These are phyloP conservation scores for Norana najaformis DNA, from an alignment of 2,888 invertebrate genomes.

Conservation along the genomic window DNA sequence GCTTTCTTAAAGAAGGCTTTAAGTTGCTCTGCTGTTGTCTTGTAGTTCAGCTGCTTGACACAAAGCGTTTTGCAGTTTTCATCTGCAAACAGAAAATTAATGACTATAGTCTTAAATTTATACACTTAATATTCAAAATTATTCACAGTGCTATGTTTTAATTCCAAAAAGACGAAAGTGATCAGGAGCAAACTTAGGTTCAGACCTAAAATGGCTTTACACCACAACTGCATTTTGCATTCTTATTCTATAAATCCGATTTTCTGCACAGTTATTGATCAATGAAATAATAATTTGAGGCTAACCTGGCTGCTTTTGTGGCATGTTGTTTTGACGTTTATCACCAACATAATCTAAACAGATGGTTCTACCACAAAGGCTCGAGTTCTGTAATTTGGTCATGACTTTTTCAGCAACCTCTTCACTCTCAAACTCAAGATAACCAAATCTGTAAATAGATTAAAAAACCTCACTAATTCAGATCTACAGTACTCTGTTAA, in stretches of 20 bases:
- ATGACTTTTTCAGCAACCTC: constrained; percentile 28
- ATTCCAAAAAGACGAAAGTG: neutral
- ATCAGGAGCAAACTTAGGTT: neutral
- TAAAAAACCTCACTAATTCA: neutral
- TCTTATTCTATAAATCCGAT: neutral
- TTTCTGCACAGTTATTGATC: too few relatives aligned
- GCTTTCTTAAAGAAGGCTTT: constrained; percentile 17
- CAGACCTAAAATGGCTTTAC: neutral
- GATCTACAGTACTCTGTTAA: neutral
- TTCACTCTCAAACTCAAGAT: constrained; percentile 30
- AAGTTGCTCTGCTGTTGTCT: neutral
- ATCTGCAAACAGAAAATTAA: neutral
- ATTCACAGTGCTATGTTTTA: neutral
- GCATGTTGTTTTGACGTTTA: constrained; percentile 8
- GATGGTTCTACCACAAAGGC: neutral
- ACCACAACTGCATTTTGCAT: neutral
- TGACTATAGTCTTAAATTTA: too few relatives aligned
- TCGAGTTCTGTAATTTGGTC: constrained; percentile 23
- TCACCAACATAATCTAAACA: constrained; percentile 26
- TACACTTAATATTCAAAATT: neutral
- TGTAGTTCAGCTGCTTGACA: constrained; percentile 1
- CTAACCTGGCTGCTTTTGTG: neutral
- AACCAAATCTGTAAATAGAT: constrained; percentile 2
- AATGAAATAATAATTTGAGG: neutral
- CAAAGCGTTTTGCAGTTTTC: constrained; percentile 18